Evolutionary conservation across 2,888 invertebrate species (phyloP), one percentile per base, ranked within the genome.

Genomic region (Blastobasis lacticolella): DNA sequence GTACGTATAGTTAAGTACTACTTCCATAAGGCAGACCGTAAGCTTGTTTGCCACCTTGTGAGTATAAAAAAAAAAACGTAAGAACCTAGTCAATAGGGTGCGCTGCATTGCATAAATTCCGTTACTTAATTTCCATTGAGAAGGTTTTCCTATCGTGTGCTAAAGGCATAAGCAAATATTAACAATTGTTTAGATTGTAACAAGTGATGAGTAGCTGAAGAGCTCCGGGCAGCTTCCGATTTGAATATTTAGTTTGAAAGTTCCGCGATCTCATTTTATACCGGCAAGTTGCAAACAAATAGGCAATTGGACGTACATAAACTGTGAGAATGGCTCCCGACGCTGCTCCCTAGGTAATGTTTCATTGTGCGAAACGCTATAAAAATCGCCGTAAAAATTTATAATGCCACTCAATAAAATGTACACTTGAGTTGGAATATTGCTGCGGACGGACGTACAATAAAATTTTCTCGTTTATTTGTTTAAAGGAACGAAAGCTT

Each of bases 401-500:
- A 80, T 78, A 81, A 80, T 75, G 75, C 76, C 75, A 75, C 78
- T 80, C 76, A 77, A 81, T 84, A 81, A 82, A 82, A 78, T 70
- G 69, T 75, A 75, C 71, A 77, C 73, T 81, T 74, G 71, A 71
- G 69, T 66, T 66, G 66, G 64, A 73, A 77, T 78, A 79, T 78
- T 75, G 73, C 66, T 73, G 64, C 73, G 61, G 63, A 62, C 63
- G 62, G 61, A 66, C 70, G 73, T 71, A 71, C 73, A 68, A 69
- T 52, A 43, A 51, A 54, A 51, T 53, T 51, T 52, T 53, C 49
- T 43, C 49, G 36, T 10, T n/a, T n/a, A 10, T 8, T 44, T n/a
- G 10, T 44, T 44, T 9, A n/a, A n/a, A 44, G 6, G 44, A 44
- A n/a, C 41, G 6, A 41, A 41, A 41, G 9, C 6, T 8, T 8